Evolutionary conservation across 2,113 vertebrate genomes (phyloP).

Genomic region (Ibidorhyncha struthersii): DNA sequence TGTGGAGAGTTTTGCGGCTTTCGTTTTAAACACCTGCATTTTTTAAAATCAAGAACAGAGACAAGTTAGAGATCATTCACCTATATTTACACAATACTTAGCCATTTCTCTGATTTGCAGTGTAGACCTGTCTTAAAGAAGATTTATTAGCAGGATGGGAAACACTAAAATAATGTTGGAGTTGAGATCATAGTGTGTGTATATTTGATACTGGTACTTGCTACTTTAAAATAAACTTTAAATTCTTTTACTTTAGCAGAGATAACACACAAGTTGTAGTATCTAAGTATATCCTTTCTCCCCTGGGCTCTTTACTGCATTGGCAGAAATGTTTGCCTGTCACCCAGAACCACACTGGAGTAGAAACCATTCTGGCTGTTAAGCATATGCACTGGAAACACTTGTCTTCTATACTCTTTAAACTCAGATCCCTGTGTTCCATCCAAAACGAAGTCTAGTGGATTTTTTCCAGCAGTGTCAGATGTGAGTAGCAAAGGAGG

Average conservation of each 20-base stretch:
- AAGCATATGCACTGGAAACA: neutral
- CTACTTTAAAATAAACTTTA: neutral
- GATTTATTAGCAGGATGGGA: neutral
- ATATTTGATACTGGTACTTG: neutral
- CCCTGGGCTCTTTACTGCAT: neutral
- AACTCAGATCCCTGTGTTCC: neutral
- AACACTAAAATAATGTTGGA: neutral
- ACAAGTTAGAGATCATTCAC: neutral
- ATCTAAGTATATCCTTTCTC: neutral
- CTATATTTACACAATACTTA: neutral
- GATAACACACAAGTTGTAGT: too few relatives aligned
- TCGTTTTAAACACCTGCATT: neutral
- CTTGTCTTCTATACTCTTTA: neutral
- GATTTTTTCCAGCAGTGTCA: neutral
- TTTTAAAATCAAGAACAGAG: neutral
- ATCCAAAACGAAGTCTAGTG: neutral
- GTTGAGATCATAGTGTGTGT: neutral
- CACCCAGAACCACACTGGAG: fast-evolving
- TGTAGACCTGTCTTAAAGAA: neutral
- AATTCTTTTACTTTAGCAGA: neutral
- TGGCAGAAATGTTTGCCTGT: neutral
- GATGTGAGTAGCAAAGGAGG: neutral
- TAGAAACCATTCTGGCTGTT: neutral
- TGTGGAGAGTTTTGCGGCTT: neutral
- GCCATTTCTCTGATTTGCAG: neutral